Evolutionary conservation across 2,797 vertebrate species (phyloP), one percentile per base, ranked within the genome.

Genomic region (Coreius guichenoti): DNA sequence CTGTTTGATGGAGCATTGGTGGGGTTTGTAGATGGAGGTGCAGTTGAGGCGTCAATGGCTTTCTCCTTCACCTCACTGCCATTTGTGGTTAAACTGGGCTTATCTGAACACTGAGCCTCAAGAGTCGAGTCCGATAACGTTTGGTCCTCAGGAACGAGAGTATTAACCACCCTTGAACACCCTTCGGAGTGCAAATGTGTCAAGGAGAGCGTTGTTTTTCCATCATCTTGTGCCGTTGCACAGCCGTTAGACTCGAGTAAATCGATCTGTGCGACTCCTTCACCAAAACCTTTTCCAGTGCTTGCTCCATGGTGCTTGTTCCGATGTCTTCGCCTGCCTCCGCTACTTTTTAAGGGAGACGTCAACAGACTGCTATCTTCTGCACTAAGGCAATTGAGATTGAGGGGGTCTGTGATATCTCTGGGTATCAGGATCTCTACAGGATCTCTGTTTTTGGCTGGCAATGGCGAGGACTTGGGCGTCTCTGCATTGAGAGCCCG

Each of bases 351-450:
- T 36, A 89, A 89, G 19, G 97, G 96, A 0, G 96, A 96, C 11
- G 96, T 94, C 87, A 98, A 90, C 33, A 96, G 92, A 80, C 91
- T 95, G 84, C 91, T 95, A 86, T 88, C 73, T 11, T 94, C 96
- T n/a, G 93, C 93, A 77, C 94, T 87, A 39, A 94, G 95, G 16
- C 96, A 95, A 88, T 97, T 97, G 86, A 98, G 96, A 94, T 97
- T 98, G 65, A 98, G 94, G 0, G 98, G 98, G 91, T 98, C 98
- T 0, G 97, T 98, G 91, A 98, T 97, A 92, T 99, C 98, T 84
- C 96, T 94, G 16, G 98, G 98, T 85, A 98, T 97, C 76, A 99
- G 94, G 86, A 99, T 99, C 93, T 99, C 97, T 9, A 99, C 97
- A 0, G 98, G 98, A 87, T 98, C 95, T 63, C 94, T 92, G 87